Conservation (phyloP, 1,140 invertebrate genomes). For the Drosophila elegans region DNA sequence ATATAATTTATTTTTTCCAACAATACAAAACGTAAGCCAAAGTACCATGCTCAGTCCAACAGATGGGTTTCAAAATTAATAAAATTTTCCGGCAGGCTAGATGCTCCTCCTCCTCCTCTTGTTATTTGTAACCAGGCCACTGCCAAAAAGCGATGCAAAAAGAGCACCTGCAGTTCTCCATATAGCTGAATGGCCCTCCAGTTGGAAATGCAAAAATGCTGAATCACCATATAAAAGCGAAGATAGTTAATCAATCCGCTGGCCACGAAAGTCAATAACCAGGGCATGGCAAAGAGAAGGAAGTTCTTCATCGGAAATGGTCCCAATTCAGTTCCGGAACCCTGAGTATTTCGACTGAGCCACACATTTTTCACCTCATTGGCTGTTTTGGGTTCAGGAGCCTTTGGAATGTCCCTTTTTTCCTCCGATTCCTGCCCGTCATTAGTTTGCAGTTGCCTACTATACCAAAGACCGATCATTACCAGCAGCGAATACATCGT, state of each 20-base stretch:
- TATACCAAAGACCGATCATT: constrained; percentile 43
- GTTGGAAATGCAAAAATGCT: constrained; percentile 51
- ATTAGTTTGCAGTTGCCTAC: constrained; percentile 11
- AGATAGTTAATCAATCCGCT: constrained; percentile 37
- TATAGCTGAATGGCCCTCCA: constrained; percentile 32
- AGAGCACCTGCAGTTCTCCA: constrained; percentile 41
- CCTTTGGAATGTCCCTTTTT: neutral
- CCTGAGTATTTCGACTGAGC: constrained; percentile 15
- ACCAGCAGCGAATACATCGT: constrained; percentile 37
- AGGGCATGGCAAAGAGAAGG: constrained; percentile 30
- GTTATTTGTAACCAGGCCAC: constrained; percentile 7
- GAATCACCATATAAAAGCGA: constrained; percentile 46
- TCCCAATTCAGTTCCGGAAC: neutral
- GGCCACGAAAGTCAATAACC: constrained; percentile 41
- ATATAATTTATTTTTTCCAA: neutral
- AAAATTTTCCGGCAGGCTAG: neutral
- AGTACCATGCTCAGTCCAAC: neutral
- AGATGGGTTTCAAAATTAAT: constrained; percentile 50
- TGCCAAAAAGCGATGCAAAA: constrained; percentile 18
- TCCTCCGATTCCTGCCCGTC: neutral
- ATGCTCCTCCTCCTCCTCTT: neutral
- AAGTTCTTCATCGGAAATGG: constrained; percentile 32
- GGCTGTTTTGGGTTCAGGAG: constrained; percentile 12
- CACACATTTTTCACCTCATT: constrained; percentile 42
- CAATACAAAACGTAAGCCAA: neutral